phyloP scores from a whole-genome alignment of 2,797 vertebrate genomes.

The Trachurus trachurus region DNA sequence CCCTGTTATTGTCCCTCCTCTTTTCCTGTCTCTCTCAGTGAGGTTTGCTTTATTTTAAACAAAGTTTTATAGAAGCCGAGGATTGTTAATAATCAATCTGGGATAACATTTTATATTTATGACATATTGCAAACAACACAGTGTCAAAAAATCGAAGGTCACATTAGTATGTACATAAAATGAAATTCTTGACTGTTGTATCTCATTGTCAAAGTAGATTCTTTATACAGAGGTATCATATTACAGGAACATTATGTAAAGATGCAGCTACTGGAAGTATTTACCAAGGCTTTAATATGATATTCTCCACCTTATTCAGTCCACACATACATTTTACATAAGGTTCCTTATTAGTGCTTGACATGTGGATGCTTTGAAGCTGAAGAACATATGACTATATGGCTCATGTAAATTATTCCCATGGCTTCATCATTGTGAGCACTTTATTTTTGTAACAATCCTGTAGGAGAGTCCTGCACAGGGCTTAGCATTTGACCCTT shows the following conservation, averaged over 20 bases:
- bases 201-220: background rate
- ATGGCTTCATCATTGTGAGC: background rate
- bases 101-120: conserved; percentile 1
- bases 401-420: conserved; percentile 16
- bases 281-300: conserved; percentile 39
- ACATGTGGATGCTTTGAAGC: conserved; percentile 39
- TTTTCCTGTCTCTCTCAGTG: conserved; percentile 18
- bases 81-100: background rate
- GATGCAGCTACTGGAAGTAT: conserved; percentile 35
- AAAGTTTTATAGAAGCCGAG: background rate
- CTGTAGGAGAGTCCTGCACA: background rate
- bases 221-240: conserved; percentile 12
- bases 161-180: conserved; percentile 14
- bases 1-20: conserved; percentile 20
- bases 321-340: conserved; percentile 47
- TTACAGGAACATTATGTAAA: conserved; percentile 15
- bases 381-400: conserved; percentile 37
- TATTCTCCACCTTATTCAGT: conserved; percentile 2
- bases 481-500: background rate
- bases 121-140: conserved; percentile 5
- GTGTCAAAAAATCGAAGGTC: conserved; percentile 9
- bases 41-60: background rate
- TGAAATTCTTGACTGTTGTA: conserved; percentile 1
- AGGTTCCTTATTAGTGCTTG: conserved; percentile 37
- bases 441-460: background rate